phyloP scores from a whole-genome alignment of 2,113 vertebrate species.

The Sminthopsis crassicaudata region DNA sequence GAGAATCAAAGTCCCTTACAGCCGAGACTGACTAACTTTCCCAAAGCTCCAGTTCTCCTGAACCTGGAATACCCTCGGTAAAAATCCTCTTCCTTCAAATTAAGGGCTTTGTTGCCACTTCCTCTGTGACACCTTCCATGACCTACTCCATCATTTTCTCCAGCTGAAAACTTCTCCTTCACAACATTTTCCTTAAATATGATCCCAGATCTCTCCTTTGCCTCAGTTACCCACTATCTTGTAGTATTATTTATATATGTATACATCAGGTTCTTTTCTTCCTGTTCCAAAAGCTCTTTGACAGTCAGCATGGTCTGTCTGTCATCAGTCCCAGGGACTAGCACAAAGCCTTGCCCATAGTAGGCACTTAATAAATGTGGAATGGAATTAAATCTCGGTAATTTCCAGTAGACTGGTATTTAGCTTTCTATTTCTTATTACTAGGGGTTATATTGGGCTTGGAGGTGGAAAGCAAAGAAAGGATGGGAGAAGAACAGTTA shows the following conservation, averaged over 20 bases:
- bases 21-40: not conserved
- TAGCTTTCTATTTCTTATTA: not conserved
- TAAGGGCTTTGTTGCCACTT: not conserved
- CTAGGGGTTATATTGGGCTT: no score
- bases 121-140: not conserved
- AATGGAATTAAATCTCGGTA: not conserved
- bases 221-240: not conserved
- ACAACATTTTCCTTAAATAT: not conserved
- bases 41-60: not conserved
- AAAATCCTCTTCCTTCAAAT: not conserved
- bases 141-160: not conserved
- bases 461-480: not conserved
- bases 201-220: not conserved
- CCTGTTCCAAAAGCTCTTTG: not conserved
- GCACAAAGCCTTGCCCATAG: not conserved
- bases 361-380: not conserved
- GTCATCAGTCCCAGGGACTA: not conserved
- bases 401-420: not conserved
- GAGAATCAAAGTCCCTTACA: not conserved
- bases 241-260: not conserved
- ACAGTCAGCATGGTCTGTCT: not conserved
- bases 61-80: not conserved
- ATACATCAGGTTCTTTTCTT: not conserved
- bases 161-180: not conserved
- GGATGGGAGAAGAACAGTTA: not conserved